Base-by-base conservation (phyloP, 2,113 vertebrate species). In the Neodontobutis hainanensis region DNA sequence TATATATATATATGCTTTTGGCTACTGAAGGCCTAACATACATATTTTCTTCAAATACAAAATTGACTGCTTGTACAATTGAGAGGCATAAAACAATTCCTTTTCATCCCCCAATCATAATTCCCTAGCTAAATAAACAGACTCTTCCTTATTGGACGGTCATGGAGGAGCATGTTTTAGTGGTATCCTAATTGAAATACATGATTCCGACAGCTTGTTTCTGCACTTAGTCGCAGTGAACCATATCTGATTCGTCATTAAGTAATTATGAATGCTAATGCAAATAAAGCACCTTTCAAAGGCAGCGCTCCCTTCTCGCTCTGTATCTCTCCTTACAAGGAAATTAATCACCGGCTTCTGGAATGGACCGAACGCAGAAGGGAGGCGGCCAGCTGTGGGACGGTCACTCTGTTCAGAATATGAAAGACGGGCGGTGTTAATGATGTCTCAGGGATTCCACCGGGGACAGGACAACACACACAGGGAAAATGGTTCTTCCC, bases 201-300 rank as follows among this genome's bases (percentile, higher is more conserved):
- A 93, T 90, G 91, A 92, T 93, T 94, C 92, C 91, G 90, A 94
- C 90, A 94, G 92, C 93, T 92, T 94, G 92, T 93, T 94, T 94
- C 92, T 94, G 91, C 90, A 92, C 92, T 27, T 27, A 27, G 19
- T 27, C 19, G 19, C 19, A 27, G 19, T 95, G 95, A 96, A 96
- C 94, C 95, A 94, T 95, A 95, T 96, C 95, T 95, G 95, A 97
- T 97, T 95, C 92, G 92, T 95, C 95, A 94, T 97, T 96, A 97
- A 94, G 92, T 95, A 95, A 97, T 98, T 97, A 96, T 93, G 92
- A 94, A 96, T 94, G 94, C 93, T 96, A 95, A 97, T 96, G 93
- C 92, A 95, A 96, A 96, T 94, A 96, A 94, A 96, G 92, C 91
- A 93, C 92, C 94, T 94, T 95, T 95, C 92, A 27, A 27, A 27